Evolutionary conservation across 2,888 invertebrate species (phyloP), one percentile per base, ranked within the genome.

Genomic region (Nemapogon koenigi): DNA sequence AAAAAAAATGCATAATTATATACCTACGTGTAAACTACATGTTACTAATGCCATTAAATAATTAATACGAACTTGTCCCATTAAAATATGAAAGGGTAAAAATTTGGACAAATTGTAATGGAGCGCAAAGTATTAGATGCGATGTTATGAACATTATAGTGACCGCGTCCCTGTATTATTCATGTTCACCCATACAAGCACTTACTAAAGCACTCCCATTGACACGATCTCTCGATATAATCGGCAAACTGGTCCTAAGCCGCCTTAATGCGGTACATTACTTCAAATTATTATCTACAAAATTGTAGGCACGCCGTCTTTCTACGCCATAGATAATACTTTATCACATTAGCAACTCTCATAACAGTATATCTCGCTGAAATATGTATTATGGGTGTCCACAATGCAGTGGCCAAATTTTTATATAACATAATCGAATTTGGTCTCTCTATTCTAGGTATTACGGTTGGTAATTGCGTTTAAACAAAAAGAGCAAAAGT

Each of bases 301-400:
- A 68, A 73, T 72, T 62, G 63, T 62, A 56, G 36, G 16, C 27
- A 53, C 57, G 54, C 52, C 59, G 62, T 64, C 65, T 53, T 62
- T 59, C 50, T 58, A 57, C 55, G 54, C 52, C 56, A 57, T 52
- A 52, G 50, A 48, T 48, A 48, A 46, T 62, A 63, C 59, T 59
- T 55, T 53, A 66, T 60, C 65, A 56, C 67, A 69, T 73, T 72
- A 73, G 62, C 62, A 55, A 59, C 59, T 63, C 71, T 66, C 67
- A 66, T 72, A 67, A 68, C 62, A 60, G 59, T 62, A 69, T 69
- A 72, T 66, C 65, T 65, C 55, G 64, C 62, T 73, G 68, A 72
- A 69, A 69, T 73, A 75, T 67, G 61, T 52, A 53, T 16, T 26
- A 25, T 13, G 14, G 15, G 14, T 15, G 26, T 35, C 35, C 35